Evolutionary conservation across 2,113 vertebrate genomes (phyloP).

Genomic region (Pipra filicauda): DNA sequence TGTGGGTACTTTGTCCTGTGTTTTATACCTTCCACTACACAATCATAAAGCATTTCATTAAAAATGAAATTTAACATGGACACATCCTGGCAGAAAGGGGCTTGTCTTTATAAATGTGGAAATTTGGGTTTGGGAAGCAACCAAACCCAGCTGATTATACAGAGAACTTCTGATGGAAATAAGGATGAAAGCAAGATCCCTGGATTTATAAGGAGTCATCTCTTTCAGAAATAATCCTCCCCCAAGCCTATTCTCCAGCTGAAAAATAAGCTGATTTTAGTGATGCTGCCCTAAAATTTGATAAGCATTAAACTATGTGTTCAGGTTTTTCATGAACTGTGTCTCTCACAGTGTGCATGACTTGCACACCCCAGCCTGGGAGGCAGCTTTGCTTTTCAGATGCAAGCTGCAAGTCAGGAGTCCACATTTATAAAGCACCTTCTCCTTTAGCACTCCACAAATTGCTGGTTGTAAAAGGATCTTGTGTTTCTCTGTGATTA

Average conservation of each 20-base stretch:
- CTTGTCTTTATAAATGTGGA: not conserved
- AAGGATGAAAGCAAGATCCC: not conserved
- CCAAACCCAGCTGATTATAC: not conserved
- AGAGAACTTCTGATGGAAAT: not conserved
- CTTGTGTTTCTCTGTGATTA: not conserved
- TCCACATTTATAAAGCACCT: not conserved
- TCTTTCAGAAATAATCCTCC: not conserved
- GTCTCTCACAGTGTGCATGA: not conserved
- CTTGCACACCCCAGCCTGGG: not conserved
- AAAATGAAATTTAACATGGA: not conserved
- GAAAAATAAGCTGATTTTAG: not conserved
- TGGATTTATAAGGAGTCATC: not conserved
- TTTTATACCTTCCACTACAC: not conserved
- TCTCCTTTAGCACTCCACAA: not conserved
- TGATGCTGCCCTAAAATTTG: not conserved
- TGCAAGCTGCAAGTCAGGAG: not conserved
- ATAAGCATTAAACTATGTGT: not conserved
- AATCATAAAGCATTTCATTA: not conserved
- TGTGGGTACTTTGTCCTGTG: not conserved
- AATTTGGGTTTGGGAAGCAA: not conserved
- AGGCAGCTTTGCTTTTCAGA: not conserved
- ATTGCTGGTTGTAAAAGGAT: not conserved
- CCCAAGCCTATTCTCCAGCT: not conserved
- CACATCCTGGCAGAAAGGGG: not conserved
- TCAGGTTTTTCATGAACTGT: not conserved